Evolutionary conservation across 2,888 invertebrate species (phyloP).

Genomic region (Elysia crispata): DNA sequence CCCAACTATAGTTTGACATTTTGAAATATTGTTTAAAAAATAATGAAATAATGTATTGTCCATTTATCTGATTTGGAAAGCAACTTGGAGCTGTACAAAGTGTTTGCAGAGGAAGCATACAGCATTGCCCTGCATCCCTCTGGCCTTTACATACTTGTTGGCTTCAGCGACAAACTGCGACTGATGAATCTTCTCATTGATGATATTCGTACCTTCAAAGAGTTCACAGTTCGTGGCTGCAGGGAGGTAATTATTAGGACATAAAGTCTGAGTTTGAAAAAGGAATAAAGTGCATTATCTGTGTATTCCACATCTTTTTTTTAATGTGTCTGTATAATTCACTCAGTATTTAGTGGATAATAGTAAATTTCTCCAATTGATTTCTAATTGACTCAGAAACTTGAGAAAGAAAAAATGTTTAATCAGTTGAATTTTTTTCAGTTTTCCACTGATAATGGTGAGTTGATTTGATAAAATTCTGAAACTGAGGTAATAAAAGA

Average conservation of each 20-base stretch:
- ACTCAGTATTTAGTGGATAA: too few relatives aligned
- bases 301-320: background rate
- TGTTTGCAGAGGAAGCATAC: conserved; percentile 89
- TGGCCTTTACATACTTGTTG: conserved; percentile 91
- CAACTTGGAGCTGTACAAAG: conserved; percentile 85
- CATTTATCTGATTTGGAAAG: conserved; percentile 54
- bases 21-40: background rate
- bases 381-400: too few relatives aligned
- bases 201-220: conserved; percentile 85
- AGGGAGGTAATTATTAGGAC: conserved; percentile 78
- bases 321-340: too few relatives aligned
- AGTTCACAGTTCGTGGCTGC: conserved; percentile 87
- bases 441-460: too few relatives aligned
- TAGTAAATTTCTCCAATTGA: too few relatives aligned
- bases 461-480: too few relatives aligned
- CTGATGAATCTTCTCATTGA: conserved; percentile 92
- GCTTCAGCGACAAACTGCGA: conserved; percentile 93
- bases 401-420: too few relatives aligned
- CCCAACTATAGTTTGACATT: background rate
- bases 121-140: conserved; percentile 87
- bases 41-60: background rate
- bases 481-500: too few relatives aligned
- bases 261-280: background rate
- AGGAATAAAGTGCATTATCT: too few relatives aligned
- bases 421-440: too few relatives aligned